Evolutionary conservation across 2,797 vertebrate species (phyloP), one percentile per base, ranked within the genome.

Genomic region (Hydrocynus forskahlii): DNA sequence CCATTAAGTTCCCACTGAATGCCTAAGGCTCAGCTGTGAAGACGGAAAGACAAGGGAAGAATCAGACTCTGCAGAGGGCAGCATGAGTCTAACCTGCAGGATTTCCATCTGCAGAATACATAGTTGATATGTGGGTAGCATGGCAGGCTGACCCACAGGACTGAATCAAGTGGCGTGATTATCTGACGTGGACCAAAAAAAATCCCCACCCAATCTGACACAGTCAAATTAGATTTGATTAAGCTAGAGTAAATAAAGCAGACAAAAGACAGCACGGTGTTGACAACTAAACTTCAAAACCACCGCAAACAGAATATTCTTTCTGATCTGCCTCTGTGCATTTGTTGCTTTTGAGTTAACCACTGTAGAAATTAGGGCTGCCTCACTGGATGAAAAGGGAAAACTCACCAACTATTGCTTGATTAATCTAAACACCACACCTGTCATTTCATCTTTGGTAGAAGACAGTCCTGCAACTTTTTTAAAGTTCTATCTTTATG

Each of bases 151-250:
- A 79, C 83, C 81, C 81, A 23, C 19, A 86, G 78, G 78, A 83
- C 71, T 70, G 50, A 83, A 85, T 81, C 81, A 75, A 83, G 57
- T 74, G 35, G 48, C 77, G 75, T 79, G 86, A 85, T 87, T 87
- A 85, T 81, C 73, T 79, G 81, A 75, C 74, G 83, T 69, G 79
- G 79, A 79, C 79, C 67, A 83, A 35, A 35, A 35, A 74, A 83
- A 87, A 85, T 87, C 86, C 81, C 76, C 73, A 85, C 79, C 79
- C 83, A 83, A 87, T 85, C 19, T 83, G 63, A 81, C 76, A 80
- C 75, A 16, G 82, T 81, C 85, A 81, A 83, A 87, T 87, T 83
- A 79, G 48, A 78, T 83, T 81, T 87, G 78, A 85, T 84, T 78
- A 81, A 52, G 40, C 25, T 55, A 79, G 78, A 81, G 83, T 75